phyloP scores from a whole-genome alignment of 1,140 invertebrate species.

The Bombus soroeensis region DNA sequence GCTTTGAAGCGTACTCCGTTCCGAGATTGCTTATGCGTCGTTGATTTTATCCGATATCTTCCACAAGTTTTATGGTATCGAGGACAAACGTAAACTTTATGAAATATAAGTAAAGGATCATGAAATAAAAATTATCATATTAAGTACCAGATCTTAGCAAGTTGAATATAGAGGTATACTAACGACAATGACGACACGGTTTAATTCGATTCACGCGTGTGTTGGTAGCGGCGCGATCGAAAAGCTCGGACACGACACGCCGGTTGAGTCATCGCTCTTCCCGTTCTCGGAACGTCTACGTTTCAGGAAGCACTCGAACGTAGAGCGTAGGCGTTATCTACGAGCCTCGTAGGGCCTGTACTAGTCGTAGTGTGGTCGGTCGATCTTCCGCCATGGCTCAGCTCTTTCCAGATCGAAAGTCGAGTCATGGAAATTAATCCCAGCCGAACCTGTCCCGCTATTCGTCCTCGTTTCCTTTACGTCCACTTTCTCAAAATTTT shows the following conservation, averaged over 20 bases:
- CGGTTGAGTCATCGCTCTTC: slow-evolving; percentile 40
- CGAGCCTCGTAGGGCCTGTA: slow-evolving; percentile 7
- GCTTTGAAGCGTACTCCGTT: neutral
- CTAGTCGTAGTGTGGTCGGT: neutral
- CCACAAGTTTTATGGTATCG: neutral
- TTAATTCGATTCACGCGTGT: neutral
- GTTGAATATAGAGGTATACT: neutral
- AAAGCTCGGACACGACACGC: neutral
- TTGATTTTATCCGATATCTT: neutral
- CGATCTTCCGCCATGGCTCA: slow-evolving; percentile 2
- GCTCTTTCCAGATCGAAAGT: neutral
- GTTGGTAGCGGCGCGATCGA: neutral
- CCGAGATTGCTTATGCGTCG: neutral
- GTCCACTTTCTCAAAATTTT: slow-evolving; percentile 27
- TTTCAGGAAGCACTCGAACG: slow-evolving; percentile 19
- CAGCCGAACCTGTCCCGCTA: neutral
- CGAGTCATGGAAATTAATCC: slow-evolving; percentile 37
- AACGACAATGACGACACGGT: neutral
- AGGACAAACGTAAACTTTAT: neutral
- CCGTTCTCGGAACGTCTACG: slow-evolving; percentile 31
- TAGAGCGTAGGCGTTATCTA: slow-evolving; percentile 46
- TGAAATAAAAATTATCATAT: no score
- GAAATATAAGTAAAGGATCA: no score
- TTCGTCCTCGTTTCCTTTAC: slow-evolving; percentile 21
- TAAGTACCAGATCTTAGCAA: neutral